Evolutionary conservation across 2,113 vertebrate species (phyloP), one percentile per base, ranked within the genome.

Genomic region (Capreolus pygargus): DNA sequence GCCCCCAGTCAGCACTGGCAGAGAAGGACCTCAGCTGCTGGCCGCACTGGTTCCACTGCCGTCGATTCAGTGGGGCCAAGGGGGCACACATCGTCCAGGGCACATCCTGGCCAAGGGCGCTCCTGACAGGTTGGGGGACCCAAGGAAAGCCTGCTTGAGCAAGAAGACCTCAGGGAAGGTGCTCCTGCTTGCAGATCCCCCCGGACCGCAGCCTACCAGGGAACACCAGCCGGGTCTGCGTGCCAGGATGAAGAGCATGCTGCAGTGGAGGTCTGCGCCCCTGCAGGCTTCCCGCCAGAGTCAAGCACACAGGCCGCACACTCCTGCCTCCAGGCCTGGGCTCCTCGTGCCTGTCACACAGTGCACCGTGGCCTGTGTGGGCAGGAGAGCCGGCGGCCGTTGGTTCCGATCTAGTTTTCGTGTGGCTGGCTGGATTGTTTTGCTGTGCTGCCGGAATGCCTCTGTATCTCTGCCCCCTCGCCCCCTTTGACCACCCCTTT

Each of bases 31-130:
- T 10, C 2, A 1, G 52, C 58, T 23, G 0, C 54, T 11, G 36
- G 3, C 47, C 74, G 85, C 25, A 2, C 17, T 54, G 57, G 79
- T n/a, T n/a, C 70, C 17, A 11, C 36, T 47, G 57, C 33, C 10
- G 0, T 58, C 9, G 12, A 10, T 1, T 1, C 36, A 25, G 67
- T 74, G 50, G 25, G 43, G 47, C 52, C 45, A 27, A 16, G n/a
- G 47, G 36, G 36, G 50, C 0, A 0, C 67, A 54, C 8, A 1
- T 1, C 12, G 54, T 85, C 58, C 36, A 1, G 15, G 9, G 70
- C 15, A 30, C 1, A 0, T 50, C 70, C 93, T 85, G 83, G 55
- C 30, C 7, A 2, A 3, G 54, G 16, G 50, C 30, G 54, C 58
- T 74, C 19, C 19, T 39, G 19, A 25, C n/a, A n/a, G 36, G 60